These are phyloP conservation scores for Silurus glanis DNA, from an alignment of 2,113 vertebrate species.

Conservation along the genomic window DNA sequence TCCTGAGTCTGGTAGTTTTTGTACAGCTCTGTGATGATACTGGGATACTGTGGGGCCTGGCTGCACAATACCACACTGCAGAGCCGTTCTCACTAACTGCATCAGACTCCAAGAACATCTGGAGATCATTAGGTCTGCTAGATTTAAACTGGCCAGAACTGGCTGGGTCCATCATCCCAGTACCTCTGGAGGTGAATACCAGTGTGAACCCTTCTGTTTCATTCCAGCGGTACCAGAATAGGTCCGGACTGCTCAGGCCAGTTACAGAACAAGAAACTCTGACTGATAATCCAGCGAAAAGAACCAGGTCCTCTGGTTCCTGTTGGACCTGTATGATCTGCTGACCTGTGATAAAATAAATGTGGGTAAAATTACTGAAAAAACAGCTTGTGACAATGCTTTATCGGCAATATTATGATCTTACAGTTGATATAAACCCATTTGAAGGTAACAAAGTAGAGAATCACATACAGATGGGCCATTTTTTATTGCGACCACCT, in stretches of 20 bases:
- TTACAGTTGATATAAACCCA: slow-evolving; percentile 21
- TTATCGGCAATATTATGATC: not conserved
- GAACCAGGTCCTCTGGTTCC: slow-evolving; percentile 34
- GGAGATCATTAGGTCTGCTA: slow-evolving; percentile 31
- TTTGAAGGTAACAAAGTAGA: not conserved
- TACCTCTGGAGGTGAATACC: slow-evolving; percentile 30
- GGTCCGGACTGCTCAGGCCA: slow-evolving; percentile 42
- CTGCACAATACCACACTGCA: slow-evolving; percentile 69
- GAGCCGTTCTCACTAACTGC: slow-evolving; percentile 43
- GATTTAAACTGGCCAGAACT: slow-evolving; percentile 38
- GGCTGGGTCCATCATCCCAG: slow-evolving; percentile 26
- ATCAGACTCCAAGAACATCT: slow-evolving; percentile 36
- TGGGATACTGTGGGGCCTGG: slow-evolving; percentile 61
- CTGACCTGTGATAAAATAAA: slow-evolving; percentile 36
- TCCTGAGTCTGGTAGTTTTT: slow-evolving; percentile 23
- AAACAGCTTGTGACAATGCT: not conserved
- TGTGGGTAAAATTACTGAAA: not conserved
- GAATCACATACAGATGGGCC: not conserved
- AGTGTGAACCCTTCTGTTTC: slow-evolving; percentile 9
- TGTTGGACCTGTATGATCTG: slow-evolving; percentile 45
- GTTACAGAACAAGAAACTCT: slow-evolving; percentile 43
- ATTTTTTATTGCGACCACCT: not conserved
- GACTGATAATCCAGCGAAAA: slow-evolving; percentile 10
- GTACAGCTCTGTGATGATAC: slow-evolving; percentile 51
- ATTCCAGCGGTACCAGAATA: slow-evolving; percentile 57